Evolutionary conservation across 2,888 invertebrate genomes (phyloP), one percentile per base, ranked within the genome.

Genomic region (Ctenicera cuprea): DNA sequence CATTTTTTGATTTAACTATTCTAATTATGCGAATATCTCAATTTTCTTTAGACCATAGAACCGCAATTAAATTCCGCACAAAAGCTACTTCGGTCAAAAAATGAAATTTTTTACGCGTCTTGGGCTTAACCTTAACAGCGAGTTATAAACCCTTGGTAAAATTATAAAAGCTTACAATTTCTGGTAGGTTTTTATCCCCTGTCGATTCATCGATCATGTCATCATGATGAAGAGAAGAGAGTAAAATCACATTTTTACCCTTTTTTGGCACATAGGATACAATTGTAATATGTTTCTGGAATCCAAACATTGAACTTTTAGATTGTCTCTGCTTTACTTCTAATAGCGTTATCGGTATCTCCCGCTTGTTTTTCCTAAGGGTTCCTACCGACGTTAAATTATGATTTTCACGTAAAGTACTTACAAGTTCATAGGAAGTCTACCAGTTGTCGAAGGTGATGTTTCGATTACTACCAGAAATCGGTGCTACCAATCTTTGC

Each of bases 371-470:
- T 48, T 48, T 48, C 3, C 18, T 7, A 8, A 48, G 1, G 9
- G 48, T 48, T 18, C 16, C 48, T 14, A 48, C 18, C 1, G 8
- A 2, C 2, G 48, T 48, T 37, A 77, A 18, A 50, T 54, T 72
- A 37, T 77, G 41, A 43, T 74, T 11, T 16, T 37, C 8, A 3
- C 75, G 71, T 45, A 78, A 30, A 12, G 66, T 16, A 0, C 0
- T 8, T 0, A 74, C 20, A 0, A 82, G 72, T 20, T 26, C 26
- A 5, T 26, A 26, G 26, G 3, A 3, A 3, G 26, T 26, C 3
- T 26, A 82, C 76, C 80, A 82, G 69, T 82, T 82, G 63, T 82
- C 81, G 38, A 73, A 74, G 7, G 81, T 83, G 11, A 83, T 75
- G 63, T 83, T 83, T 9, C 80, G 57, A 8, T 79, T 80, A 43